Conservation (phyloP, 1,140 invertebrate genomes). For the Battus philenor region DNA sequence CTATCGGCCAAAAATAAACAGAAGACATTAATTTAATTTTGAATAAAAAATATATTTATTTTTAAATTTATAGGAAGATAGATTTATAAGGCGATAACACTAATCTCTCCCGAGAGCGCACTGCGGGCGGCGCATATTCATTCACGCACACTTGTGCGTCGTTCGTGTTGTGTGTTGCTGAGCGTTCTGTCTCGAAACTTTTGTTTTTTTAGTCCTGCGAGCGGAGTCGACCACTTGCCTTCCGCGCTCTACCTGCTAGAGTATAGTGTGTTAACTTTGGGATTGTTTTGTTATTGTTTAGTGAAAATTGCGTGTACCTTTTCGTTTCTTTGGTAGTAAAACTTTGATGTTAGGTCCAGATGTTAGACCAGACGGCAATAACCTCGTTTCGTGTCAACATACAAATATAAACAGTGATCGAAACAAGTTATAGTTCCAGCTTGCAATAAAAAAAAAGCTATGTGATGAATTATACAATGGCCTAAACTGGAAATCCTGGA, state of each 20-base stretch:
- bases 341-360: constrained; percentile 47
- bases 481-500: constrained; percentile 59
- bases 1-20: too few relatives aligned
- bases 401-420: constrained; percentile 65
- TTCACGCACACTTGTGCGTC: constrained; percentile 62
- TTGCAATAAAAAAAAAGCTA: constrained; percentile 51
- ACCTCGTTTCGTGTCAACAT: constrained; percentile 67
- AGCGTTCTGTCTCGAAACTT: constrained; percentile 40
- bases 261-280: constrained; percentile 30
- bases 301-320: constrained; percentile 20
- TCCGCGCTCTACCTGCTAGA: constrained; percentile 48
- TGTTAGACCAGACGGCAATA: constrained; percentile 52
- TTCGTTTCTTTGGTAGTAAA: constrained; percentile 55
- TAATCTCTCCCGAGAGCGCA: constrained; percentile 25
- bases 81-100: constrained; percentile 22
- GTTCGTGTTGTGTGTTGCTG: constrained; percentile 37
- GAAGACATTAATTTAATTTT: too few relatives aligned
- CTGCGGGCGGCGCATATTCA: constrained; percentile 39
- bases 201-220: constrained; percentile 50
- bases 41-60: too few relatives aligned
- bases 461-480: constrained; percentile 66
- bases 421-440: constrained; percentile 47
- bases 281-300: constrained; percentile 16
- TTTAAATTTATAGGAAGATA: too few relatives aligned
- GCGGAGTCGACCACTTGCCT: constrained; percentile 44